Evolutionary conservation across 2,797 vertebrate species (phyloP), one percentile per base, ranked within the genome.

Genomic region (Steatocranus sp.): DNA sequence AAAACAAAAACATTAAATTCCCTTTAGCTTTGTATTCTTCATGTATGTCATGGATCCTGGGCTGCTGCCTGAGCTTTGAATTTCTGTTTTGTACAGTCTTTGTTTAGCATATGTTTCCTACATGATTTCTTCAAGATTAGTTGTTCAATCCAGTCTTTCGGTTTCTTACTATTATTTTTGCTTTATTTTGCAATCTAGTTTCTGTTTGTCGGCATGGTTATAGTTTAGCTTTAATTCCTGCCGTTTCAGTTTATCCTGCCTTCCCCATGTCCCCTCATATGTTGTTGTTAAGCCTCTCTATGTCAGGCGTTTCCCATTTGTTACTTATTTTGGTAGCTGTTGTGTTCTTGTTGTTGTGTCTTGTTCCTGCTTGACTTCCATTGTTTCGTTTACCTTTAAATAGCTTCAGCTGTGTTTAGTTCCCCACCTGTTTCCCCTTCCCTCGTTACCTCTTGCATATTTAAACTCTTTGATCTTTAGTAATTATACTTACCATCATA

Each of bases 371-470:
- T 41, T 68, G 36, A 10, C 20, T 43, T 68, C 20, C 20, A 23
- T 23, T 68, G 63, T 68, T 8, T 68, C 20, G 0, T 68, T 68
- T 2, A 10, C 25, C 36, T 15, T 43, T 68, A 6, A 68, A 41
- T 68, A 25, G 63, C 36, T 68, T 68, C 20, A 43, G 14, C 63
- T 43, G 63, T 43, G 63, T 68, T 68, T 68, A 25, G 63, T 68
- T 43, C 36, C 63, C 63, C 20, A 68, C 38, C 36, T 17, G 8
- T 43, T 68, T 43, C 63, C 63, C 14, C 63, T 25, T 68, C 38
- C 63, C 63, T 68, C 1, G 1, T 17, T 68, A 4, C 36, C 14
- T 43, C 38, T 68, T 17, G 20, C 23, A 25, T 43, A 43, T 68
- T 17, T 68, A 43, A 43, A 68, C 20, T 41, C 63, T 43, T 41